Conservation (phyloP, 1,140 invertebrate species). For the Xylocopa sonorina region DNA sequence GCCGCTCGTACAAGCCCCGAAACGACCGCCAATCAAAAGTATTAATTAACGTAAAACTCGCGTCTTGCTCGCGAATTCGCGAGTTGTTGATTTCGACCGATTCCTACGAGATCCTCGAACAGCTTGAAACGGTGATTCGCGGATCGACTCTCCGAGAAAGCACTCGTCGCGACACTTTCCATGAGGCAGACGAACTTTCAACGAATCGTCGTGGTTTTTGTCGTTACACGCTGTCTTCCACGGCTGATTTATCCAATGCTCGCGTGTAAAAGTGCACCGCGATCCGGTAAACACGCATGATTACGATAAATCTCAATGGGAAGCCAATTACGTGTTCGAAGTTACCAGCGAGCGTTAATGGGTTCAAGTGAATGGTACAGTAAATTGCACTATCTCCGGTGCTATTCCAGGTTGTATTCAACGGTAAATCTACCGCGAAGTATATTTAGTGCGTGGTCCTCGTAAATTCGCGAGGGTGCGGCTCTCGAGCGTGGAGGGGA, state of each 20-base stretch:
- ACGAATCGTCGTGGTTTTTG: no score
- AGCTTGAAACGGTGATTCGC: no score
- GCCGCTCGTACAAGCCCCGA: neutral
- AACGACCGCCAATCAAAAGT: neutral
- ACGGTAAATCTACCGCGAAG: slow-evolving; percentile 47
- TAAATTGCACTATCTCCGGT: slow-evolving; percentile 64
- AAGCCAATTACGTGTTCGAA: slow-evolving; percentile 64
- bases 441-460: slow-evolving; percentile 53
- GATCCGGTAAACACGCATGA: slow-evolving; percentile 52
- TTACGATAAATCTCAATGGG: slow-evolving; percentile 69
- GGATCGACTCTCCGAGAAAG: no score
- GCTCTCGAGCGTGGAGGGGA: neutral
- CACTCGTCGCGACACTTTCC: no score
- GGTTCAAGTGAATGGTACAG: slow-evolving; percentile 69
- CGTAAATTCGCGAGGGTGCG: slow-evolving; percentile 54
- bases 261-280: slow-evolving; percentile 32
- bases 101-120: no score
- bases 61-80: no score
- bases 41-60: slow-evolving; percentile 49
- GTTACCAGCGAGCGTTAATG: slow-evolving; percentile 64
- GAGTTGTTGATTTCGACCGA: no score
- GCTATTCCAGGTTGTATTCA: slow-evolving; percentile 60
- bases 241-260: slow-evolving; percentile 28
- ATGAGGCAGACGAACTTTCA: neutral
- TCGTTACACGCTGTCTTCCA: neutral